Evolutionary conservation across 2,113 vertebrate genomes (phyloP).

Genomic region (Melanerpes formicivorus): DNA sequence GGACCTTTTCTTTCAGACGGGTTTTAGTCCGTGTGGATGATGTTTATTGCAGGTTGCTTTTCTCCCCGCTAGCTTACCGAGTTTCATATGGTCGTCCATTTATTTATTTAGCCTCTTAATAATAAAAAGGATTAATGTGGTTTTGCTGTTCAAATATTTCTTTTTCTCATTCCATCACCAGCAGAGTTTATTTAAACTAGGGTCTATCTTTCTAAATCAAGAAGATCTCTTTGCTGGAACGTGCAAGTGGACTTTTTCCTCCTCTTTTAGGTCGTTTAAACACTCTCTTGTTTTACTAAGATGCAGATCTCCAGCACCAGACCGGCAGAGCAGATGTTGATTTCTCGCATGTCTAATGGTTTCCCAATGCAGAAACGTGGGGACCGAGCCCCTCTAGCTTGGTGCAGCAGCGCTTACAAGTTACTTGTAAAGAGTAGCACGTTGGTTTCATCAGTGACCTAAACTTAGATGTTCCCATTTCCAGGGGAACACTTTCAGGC

Average conservation of each 20-base stretch:
- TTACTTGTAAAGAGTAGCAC: not conserved
- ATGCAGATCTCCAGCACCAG: not conserved
- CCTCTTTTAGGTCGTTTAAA: not conserved
- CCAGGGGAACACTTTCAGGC: not conserved
- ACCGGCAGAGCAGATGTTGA: not conserved
- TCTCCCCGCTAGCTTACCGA: not conserved
- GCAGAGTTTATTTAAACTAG: conserved; percentile 1
- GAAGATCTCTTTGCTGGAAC: not conserved
- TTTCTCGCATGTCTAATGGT: not conserved
- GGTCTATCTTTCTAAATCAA: not conserved
- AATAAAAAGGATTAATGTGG: conserved; percentile 25
- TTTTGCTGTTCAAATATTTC: conserved; percentile 36
- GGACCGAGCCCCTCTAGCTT: not conserved
- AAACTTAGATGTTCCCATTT: not conserved
- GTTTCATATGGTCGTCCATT: not conserved
- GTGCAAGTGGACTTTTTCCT: not conserved
- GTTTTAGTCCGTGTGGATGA: not conserved
- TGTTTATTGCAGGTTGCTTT: conserved; percentile 20
- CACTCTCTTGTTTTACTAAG: not conserved
- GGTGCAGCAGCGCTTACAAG: not conserved
- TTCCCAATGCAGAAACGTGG: not conserved
- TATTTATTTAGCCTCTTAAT: not conserved
- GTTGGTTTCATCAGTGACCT: not conserved
- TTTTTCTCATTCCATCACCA: not conserved
- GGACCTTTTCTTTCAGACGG: not conserved